phyloP scores from a whole-genome alignment of 2,797 vertebrate genomes.

The Acipenser ruthenus region DNA sequence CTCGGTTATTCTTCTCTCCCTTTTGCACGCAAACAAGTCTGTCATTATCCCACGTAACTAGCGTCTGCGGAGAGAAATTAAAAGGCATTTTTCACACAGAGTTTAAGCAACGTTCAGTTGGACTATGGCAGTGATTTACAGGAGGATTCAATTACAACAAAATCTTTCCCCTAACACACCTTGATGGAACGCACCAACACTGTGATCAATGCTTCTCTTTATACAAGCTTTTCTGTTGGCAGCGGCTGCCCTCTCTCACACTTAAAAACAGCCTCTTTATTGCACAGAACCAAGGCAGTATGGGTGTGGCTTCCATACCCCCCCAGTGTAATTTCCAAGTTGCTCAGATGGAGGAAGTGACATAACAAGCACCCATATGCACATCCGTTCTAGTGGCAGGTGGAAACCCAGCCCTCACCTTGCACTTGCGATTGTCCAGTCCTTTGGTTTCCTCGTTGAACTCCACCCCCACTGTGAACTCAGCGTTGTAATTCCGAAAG shows the following conservation, averaged over 20 bases:
- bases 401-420: conserved; percentile 44
- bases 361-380: neutral
- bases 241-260: no score
- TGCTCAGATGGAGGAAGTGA: neutral
- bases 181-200: no score
- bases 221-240: no score
- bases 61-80: conserved; percentile 44
- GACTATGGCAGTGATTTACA: neutral
- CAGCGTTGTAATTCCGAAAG: conserved; percentile 58
- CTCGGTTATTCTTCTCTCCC: conserved; percentile 75
- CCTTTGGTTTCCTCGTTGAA: conserved; percentile 76
- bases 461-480: conserved; percentile 72
- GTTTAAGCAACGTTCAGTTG: neutral
- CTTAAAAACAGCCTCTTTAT: no score
- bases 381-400: no score
- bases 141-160: neutral
- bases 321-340: no score
- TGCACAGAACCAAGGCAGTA: no score
- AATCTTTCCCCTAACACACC: neutral
- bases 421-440: conserved; percentile 74
- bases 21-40: conserved; percentile 75
- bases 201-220: no score
- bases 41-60: conserved; percentile 70
- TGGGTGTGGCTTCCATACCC: neutral
- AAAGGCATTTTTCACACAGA: neutral